Conservation (phyloP, 2,797 vertebrate species). For the Sarcophilus harrisii region DNA sequence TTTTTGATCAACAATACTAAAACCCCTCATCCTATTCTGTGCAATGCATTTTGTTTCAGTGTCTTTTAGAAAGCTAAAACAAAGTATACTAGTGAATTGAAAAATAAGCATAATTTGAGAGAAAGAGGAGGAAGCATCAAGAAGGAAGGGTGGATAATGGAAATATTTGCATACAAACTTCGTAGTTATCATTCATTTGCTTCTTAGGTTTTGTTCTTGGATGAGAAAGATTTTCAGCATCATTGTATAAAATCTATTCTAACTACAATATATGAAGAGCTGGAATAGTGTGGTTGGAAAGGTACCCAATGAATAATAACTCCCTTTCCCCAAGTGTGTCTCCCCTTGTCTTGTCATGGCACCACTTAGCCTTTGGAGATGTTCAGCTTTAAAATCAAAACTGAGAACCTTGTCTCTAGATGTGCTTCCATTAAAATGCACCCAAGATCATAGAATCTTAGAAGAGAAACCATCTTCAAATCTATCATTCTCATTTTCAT, state of each 20-base stretch:
- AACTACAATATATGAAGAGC: neutral
- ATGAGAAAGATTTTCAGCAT: neutral
- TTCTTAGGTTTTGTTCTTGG: neutral
- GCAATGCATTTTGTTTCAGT: neutral
- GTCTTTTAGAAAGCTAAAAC: neutral
- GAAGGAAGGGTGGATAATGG: neutral
- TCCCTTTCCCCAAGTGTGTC: neutral
- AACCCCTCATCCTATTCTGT: neutral
- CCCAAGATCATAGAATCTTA: neutral
- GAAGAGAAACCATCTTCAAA: neutral
- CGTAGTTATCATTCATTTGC: slow-evolving; percentile 37
- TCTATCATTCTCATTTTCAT: neutral
- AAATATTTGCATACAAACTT: slow-evolving; percentile 19
- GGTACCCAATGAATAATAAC: neutral
- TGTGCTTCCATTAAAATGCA: neutral
- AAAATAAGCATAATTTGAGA: neutral
- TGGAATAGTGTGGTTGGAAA: neutral
- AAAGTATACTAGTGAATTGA: neutral
- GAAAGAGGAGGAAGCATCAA: neutral
- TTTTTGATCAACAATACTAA: neutral
- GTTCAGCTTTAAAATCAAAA: neutral
- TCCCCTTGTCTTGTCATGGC: neutral
- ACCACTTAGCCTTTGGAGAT: neutral
- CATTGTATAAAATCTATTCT: neutral
- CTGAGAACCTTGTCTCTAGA: neutral